Percentiles rank a stretch among this genome's conserved stretches.
phyloP scores from a whole-genome alignment of 2,888 invertebrate species.

The Drosophila gaucha region DNA sequence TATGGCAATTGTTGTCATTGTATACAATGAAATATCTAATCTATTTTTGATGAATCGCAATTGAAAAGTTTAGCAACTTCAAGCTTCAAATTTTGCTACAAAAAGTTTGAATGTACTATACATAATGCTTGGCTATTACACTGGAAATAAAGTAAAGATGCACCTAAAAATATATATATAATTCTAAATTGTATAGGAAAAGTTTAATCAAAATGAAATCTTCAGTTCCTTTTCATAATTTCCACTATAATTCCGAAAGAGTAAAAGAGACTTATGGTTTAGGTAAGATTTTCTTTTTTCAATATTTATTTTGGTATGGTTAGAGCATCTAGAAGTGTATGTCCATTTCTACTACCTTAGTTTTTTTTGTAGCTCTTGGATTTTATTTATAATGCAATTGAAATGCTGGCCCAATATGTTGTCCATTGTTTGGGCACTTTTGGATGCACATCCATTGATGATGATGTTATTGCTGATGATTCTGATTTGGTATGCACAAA shows the following conservation, averaged over 20 bases:
- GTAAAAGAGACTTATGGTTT: background rate
- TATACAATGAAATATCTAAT: slow-evolving; percentile 69
- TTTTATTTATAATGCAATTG: slow-evolving; percentile 64
- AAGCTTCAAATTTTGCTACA: too few relatives aligned
- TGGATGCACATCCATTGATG: slow-evolving; percentile 22
- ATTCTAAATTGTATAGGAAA: background rate
- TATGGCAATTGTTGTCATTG: slow-evolving; percentile 42
- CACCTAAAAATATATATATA: background rate
- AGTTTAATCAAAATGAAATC: too few relatives aligned
- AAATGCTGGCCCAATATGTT: slow-evolving; percentile 36
- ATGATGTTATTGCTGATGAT: slow-evolving; percentile 28
- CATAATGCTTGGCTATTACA: too few relatives aligned
- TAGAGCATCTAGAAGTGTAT: slow-evolving; percentile 17
- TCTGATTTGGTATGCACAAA: slow-evolving; percentile 70
- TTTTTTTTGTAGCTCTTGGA: slow-evolving; percentile 16
- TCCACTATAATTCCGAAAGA: background rate
- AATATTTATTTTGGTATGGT: background rate
- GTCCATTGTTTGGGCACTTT: slow-evolving; percentile 46
- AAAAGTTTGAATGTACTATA: too few relatives aligned
- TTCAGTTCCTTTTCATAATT: too few relatives aligned
- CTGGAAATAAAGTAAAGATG: background rate
- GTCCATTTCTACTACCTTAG: too few relatives aligned
- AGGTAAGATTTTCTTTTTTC: background rate
- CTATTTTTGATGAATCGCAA: slow-evolving; percentile 81
- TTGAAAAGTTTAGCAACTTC: slow-evolving; percentile 74